Evolutionary conservation across 1,140 invertebrate genomes (phyloP).

Genomic region (Caenorhabditis inopinata): DNA sequence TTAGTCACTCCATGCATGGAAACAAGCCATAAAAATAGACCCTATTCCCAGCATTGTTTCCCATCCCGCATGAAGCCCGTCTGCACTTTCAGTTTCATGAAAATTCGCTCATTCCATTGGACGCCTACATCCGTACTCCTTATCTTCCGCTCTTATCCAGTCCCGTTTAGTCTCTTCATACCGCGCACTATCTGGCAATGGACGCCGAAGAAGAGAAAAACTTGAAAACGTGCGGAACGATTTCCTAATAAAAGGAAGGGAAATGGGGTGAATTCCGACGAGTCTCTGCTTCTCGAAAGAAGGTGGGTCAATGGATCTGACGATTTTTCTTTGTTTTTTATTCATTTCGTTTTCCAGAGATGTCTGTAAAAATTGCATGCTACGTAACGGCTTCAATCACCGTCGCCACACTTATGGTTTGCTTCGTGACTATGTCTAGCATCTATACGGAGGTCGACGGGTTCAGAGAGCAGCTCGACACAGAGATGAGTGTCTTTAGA

Average conservation of each 20-base stretch:
- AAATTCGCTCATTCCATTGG: neutral
- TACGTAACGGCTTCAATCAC: slow-evolving; percentile 45
- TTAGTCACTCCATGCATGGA: no score
- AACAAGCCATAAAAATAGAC: no score
- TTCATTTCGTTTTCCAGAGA: slow-evolving; percentile 33
- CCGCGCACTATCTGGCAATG: neutral
- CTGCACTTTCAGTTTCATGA: neutral
- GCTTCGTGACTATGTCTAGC: slow-evolving; percentile 43
- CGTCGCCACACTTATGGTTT: slow-evolving; percentile 40
- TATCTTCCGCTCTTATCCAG: slow-evolving; percentile 12
- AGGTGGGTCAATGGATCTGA: neutral
- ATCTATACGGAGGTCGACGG: slow-evolving; percentile 47
- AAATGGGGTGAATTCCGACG: neutral
- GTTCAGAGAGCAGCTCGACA: slow-evolving; percentile 48
- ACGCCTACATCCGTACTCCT: slow-evolving; percentile 25
- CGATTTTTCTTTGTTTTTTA: neutral
- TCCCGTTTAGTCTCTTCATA: neutral
- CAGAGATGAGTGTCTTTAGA: slow-evolving; percentile 48
- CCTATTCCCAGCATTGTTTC: no score
- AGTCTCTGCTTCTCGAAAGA: slow-evolving; percentile 22
- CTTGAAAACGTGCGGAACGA: slow-evolving; percentile 29
- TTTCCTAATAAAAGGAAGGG: slow-evolving; percentile 17
- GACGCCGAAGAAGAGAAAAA: neutral
- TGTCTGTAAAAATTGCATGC: slow-evolving; percentile 50
- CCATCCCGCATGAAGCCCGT: neutral